Evolutionary conservation across 2,797 vertebrate genomes (phyloP).

Genomic region (Uromys caudimaculatus): DNA sequence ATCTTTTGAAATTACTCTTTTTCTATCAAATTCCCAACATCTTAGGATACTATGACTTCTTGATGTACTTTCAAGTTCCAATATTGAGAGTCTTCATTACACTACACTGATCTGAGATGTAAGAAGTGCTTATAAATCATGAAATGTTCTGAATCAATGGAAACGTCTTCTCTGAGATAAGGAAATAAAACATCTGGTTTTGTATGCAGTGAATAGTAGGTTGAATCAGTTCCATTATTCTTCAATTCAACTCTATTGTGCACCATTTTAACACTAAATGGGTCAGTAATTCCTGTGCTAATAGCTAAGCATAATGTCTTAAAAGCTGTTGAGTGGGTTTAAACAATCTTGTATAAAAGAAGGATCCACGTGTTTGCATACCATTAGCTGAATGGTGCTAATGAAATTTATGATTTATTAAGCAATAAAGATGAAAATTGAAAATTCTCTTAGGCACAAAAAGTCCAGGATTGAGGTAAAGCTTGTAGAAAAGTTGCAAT

Average conservation of each 20-base stretch:
- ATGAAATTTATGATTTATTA: constrained; percentile 80
- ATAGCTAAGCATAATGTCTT: constrained; percentile 78
- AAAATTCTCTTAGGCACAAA: constrained; percentile 58
- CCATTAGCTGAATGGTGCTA: constrained; percentile 79
- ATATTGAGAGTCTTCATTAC: neutral
- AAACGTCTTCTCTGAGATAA: neutral
- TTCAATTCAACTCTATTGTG: constrained; percentile 45
- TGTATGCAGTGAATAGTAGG: neutral
- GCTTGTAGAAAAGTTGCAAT: neutral
- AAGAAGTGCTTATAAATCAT: neutral
- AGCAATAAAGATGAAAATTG: constrained; percentile 69
- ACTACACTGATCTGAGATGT: neutral
- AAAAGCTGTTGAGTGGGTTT: constrained; percentile 82
- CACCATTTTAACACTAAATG: constrained; percentile 71
- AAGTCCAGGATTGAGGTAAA: neutral
- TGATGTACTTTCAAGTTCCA: neutral
- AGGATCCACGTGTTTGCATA: constrained; percentile 74
- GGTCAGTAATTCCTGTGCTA: constrained; percentile 75
- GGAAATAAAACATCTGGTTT: constrained; percentile 29
- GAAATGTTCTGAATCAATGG: neutral
- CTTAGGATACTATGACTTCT: neutral
- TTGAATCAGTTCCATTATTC: constrained; percentile 63
- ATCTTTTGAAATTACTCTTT: neutral
- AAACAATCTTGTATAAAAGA: constrained; percentile 77
- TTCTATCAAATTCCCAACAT: neutral